A percentile compares a stretch with the other conserved stretches of the same genome.
Evolutionary conservation across 1,140 invertebrate genomes (phyloP).

Genomic region (Drosophila malerkotliana): DNA sequence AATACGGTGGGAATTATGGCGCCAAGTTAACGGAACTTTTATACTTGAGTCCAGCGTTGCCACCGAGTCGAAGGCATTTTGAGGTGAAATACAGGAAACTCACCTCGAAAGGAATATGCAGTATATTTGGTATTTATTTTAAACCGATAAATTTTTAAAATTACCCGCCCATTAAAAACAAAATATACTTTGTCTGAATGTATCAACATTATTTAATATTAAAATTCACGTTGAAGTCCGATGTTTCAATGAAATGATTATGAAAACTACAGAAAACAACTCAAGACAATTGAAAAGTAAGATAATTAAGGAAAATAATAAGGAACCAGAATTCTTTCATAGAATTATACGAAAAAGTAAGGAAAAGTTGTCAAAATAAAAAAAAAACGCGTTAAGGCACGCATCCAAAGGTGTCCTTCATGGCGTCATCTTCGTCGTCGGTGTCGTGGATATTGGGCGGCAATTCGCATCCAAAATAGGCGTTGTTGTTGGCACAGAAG

Average conservation of each 20-base stretch:
- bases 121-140: too few species aligned
- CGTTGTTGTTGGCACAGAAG: conserved; percentile 87
- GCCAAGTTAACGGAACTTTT: conserved; percentile 13
- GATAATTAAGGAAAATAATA: too few species aligned
- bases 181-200: too few species aligned
- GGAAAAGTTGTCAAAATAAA: not conserved
- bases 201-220: too few species aligned
- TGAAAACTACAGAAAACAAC: too few species aligned
- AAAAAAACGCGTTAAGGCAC: not conserved
- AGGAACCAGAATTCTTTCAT: too few species aligned
- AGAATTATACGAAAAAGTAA: too few species aligned
- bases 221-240: too few species aligned
- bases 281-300: too few species aligned
- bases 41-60: not conserved
- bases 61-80: not conserved
- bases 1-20: conserved; percentile 14
- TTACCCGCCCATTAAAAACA: too few species aligned
- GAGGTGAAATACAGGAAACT: not conserved
- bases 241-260: too few species aligned
- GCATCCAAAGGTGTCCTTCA: not conserved
- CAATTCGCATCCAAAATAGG: conserved; percentile 88
- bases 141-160: too few species aligned
- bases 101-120: not conserved
- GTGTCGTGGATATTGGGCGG: conserved; percentile 54
- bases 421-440: not conserved